Evolutionary conservation across 2,888 invertebrate genomes (phyloP).

Genomic region (Blastobasis adustella): DNA sequence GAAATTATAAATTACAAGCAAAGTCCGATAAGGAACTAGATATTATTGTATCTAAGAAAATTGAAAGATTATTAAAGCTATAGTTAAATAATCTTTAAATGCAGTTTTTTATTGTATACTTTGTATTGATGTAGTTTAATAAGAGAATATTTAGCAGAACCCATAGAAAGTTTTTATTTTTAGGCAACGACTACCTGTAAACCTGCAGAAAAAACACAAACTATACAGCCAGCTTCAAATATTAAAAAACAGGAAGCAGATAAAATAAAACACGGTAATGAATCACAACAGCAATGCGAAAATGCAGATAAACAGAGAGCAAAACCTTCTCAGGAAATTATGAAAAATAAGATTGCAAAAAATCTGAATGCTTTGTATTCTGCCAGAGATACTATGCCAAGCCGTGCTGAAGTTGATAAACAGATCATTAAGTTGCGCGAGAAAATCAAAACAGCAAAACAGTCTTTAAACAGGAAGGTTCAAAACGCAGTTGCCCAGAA

Average conservation of each 20-base stretch:
- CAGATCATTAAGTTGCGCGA: constrained; percentile 18
- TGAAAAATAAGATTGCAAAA: constrained; percentile 15
- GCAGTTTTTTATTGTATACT: constrained; percentile 1
- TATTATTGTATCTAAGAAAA: constrained; percentile 18
- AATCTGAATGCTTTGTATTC: constrained; percentile 19
- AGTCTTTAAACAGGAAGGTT: constrained; percentile 17
- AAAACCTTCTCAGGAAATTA: constrained; percentile 15
- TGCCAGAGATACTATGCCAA: constrained; percentile 21
- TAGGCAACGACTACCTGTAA: constrained; percentile 17
- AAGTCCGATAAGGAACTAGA: constrained; percentile 17
- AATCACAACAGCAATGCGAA: constrained; percentile 16
- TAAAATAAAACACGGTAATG: constrained; percentile 15
- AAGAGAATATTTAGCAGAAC: constrained; percentile 14
- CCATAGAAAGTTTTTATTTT: constrained; percentile 16
- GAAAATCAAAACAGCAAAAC: constrained; percentile 17
- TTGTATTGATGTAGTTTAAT: constrained; percentile 13
- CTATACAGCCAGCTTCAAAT: constrained; percentile 16
- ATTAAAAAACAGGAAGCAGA: constrained; percentile 14
- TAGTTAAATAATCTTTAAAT: not conserved
- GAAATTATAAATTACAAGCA: constrained; percentile 19
- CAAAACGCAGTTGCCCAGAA: constrained; percentile 21
- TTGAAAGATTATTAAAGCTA: constrained; percentile 16
- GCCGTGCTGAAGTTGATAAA: constrained; percentile 19
- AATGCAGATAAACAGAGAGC: constrained; percentile 15
- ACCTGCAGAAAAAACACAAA: constrained; percentile 19